These are phyloP conservation scores for Caligus rogercresseyi DNA, from an alignment of 1,140 invertebrate genomes.

Conservation along the genomic window DNA sequence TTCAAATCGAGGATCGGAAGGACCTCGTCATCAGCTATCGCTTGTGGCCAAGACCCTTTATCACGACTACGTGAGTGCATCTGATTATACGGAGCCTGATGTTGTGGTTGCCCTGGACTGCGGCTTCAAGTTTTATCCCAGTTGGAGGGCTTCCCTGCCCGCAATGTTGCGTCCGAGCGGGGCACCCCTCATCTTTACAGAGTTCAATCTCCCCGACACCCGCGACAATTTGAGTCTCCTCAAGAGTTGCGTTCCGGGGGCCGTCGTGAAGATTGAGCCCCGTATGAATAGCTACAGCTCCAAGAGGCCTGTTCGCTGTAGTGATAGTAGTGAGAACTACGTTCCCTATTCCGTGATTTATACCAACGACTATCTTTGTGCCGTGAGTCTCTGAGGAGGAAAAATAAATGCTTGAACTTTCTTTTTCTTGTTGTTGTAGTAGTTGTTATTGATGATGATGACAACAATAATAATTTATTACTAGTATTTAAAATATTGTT, in stretches of 20 bases:
- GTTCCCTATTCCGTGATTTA: conserved; percentile 7
- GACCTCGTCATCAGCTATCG: background rate
- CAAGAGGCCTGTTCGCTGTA: conserved; percentile 15
- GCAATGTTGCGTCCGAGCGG: background rate
- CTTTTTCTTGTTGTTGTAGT: background rate
- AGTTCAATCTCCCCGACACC: conserved; percentile 13
- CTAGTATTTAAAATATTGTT: background rate
- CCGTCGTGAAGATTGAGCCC: background rate
- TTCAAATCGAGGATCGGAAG: conserved; percentile 11
- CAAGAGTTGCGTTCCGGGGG: background rate
- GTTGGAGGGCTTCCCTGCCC: conserved; percentile 9
- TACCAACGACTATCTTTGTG: conserved; percentile 19
- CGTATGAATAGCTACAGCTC: conserved; percentile 6
- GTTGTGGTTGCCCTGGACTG: conserved; percentile 16
- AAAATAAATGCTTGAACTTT: too few relatives aligned
- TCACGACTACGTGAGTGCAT: conserved; percentile 9
- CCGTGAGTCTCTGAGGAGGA: conserved; percentile 8
- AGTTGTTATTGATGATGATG: background rate
- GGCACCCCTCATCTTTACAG: conserved; percentile 12
- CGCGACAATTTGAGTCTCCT: conserved; percentile 13
- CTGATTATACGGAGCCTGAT: conserved; percentile 4
- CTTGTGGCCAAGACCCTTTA: background rate
- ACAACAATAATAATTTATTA: background rate
- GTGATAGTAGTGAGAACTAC: conserved; percentile 15
- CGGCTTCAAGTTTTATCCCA: conserved; percentile 19